Conservation (phyloP, 2,888 invertebrate genomes). For the Acronicta aceris region DNA sequence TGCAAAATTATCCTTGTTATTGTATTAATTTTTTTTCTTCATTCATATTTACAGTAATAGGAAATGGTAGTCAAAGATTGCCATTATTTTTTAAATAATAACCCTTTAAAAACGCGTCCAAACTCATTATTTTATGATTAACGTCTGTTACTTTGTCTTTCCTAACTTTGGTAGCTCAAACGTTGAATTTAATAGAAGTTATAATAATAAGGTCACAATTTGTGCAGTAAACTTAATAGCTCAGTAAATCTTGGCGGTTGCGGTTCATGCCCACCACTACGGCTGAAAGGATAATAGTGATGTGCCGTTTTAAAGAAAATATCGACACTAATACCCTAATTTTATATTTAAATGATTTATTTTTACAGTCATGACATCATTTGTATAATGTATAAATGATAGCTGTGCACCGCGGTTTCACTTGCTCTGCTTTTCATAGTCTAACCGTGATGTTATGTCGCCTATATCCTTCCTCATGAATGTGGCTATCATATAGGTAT, state of each 20-base stretch:
- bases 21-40: too few relatives aligned
- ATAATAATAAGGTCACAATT: slow-evolving; percentile 77
- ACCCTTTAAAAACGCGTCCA: slow-evolving; percentile 2
- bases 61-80: too few relatives aligned
- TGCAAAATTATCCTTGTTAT: too few relatives aligned
- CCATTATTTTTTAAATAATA: neutral
- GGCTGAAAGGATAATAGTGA: slow-evolving; percentile 65
- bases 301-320: slow-evolving; percentile 28
- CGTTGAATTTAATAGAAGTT: slow-evolving; percentile 66
- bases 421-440: too few relatives aligned
- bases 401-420: too few relatives aligned
- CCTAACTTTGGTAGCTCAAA: slow-evolving; percentile 14
- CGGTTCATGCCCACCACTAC: slow-evolving; percentile 70
- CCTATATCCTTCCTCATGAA: too few relatives aligned
- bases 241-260: slow-evolving; percentile 78
- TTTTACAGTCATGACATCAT: too few relatives aligned
- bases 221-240: slow-evolving; percentile 79
- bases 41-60: too few relatives aligned
- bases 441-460: too few relatives aligned
- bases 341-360: neutral
- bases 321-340: neutral
- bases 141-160: slow-evolving; percentile 21
- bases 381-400: too few relatives aligned
- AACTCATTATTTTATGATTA: slow-evolving; percentile 13
- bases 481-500: too few relatives aligned